Evolutionary conservation across 2,888 invertebrate species (phyloP).

Genomic region (Alitta virens): DNA sequence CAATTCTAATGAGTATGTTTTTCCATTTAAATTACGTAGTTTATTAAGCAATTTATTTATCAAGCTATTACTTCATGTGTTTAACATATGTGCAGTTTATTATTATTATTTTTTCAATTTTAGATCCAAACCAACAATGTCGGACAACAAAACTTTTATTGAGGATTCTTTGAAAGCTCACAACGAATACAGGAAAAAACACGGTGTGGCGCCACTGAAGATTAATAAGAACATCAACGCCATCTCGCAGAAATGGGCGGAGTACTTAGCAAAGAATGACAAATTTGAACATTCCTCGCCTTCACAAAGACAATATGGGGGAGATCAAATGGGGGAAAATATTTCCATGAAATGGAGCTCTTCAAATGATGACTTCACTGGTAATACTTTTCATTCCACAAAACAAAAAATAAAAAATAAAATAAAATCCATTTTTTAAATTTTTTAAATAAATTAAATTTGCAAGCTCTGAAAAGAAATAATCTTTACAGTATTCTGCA

Average conservation of each 20-base stretch:
- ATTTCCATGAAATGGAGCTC: conserved; percentile 40
- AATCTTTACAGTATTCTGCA: too few relatives aligned
- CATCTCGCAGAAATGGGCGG: conserved; percentile 74
- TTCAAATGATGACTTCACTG: conserved; percentile 31
- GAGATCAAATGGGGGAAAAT: conserved; percentile 61
- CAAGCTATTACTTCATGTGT: too few relatives aligned
- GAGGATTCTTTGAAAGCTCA: conserved; percentile 44
- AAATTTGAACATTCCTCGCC: conserved; percentile 67
- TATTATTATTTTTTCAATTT: too few relatives aligned
- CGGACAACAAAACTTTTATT: conserved; percentile 36
- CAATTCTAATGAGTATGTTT: too few relatives aligned
- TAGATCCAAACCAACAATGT: conserved; percentile 10
- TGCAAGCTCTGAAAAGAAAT: too few relatives aligned
- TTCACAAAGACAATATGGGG: conserved; percentile 70
- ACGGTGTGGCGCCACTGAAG: conserved; percentile 44
- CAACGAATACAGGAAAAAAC: conserved; percentile 46
- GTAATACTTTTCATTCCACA: too few relatives aligned
- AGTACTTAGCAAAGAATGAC: conserved; percentile 79
- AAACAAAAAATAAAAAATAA: conserved; percentile 1
- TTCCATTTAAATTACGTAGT: too few relatives aligned
- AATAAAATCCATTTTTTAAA: too few relatives aligned
- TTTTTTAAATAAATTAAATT: too few relatives aligned
- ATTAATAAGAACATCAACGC: conserved; percentile 39
- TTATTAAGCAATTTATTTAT: too few relatives aligned
- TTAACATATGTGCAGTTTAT: too few relatives aligned